Conservation (phyloP, 2,797 vertebrate genomes). For the Gila robusta region DNA sequence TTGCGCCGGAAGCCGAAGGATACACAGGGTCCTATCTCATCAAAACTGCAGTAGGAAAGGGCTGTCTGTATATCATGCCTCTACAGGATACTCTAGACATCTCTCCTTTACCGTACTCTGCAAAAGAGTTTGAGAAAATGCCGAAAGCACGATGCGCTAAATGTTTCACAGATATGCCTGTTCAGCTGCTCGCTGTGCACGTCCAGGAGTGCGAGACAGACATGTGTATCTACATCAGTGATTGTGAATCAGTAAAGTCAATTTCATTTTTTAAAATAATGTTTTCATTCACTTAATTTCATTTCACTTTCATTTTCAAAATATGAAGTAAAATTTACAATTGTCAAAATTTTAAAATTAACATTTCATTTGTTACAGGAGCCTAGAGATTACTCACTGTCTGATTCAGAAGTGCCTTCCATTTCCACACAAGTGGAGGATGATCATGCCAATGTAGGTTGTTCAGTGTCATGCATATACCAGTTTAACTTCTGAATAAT, state of each 20-base stretch:
- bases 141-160: not conserved
- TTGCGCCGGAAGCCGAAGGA: not conserved
- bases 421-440: not conserved
- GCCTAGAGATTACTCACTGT: no score
- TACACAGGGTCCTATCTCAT: not conserved
- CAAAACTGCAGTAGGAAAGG: not conserved
- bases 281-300: no score
- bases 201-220: not conserved
- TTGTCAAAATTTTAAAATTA: not conserved
- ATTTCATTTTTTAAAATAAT: no score
- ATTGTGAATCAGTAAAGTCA: no score
- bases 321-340: no score
- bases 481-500: not conserved
- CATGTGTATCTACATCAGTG: not conserved
- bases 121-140: conserved; percentile 4
- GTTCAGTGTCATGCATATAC: not conserved
- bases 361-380: no score
- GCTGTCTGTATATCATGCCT: not conserved
- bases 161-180: not conserved
- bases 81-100: not conserved
- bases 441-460: not conserved
- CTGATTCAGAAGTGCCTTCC: not conserved
- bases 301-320: no score
- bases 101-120: not conserved
- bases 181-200: not conserved